Conservation (phyloP, 37 sponge, comb jelly and placozoan species). For the Oscarella lobularis region DNA sequence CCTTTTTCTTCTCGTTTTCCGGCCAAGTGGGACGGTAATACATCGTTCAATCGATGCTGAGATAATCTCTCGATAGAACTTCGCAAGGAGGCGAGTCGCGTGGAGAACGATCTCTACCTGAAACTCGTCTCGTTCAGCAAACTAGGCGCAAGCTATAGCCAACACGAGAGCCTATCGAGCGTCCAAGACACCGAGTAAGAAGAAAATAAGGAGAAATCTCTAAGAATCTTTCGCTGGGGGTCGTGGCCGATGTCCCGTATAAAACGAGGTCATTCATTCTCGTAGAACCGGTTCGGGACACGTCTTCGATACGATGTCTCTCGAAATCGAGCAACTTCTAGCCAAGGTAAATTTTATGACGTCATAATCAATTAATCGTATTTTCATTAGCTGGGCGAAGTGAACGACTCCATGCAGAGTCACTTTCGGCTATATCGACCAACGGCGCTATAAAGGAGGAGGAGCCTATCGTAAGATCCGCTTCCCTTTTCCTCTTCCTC, state of each 20-base stretch:
- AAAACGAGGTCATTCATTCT: slow-evolving; percentile 8
- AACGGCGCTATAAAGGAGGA: slow-evolving; percentile 91
- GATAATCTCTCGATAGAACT: too few relatives aligned
- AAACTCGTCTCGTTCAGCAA: slow-evolving; percentile 87
- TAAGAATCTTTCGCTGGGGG: neutral
- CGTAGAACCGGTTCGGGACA: slow-evolving; percentile 32
- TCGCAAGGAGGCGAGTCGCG: slow-evolving; percentile 60
- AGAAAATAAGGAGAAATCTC: too few relatives aligned
- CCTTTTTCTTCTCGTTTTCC: too few relatives aligned
- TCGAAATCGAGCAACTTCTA: slow-evolving; percentile 74
- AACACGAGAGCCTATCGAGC: slow-evolving; percentile 7
- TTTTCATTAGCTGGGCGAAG: too few relatives aligned
- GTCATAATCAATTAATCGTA: too few relatives aligned
- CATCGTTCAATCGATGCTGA: too few relatives aligned
- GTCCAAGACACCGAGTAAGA: slow-evolving; percentile 9
- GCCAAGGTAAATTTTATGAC: too few relatives aligned
- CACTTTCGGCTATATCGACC: slow-evolving; percentile 97
- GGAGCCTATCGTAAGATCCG: slow-evolving; percentile 92
- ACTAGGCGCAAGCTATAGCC: slow-evolving; percentile 62
- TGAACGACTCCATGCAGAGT: too few relatives aligned
- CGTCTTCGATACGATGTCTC: slow-evolving; percentile 79
- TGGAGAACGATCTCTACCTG: slow-evolving; percentile 75
- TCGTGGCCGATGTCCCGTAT: neutral
- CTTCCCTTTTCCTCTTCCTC: too few relatives aligned
- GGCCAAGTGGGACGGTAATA: too few relatives aligned